Conservation (phyloP, 2,113 vertebrate genomes). For the Numida meleagris region DNA sequence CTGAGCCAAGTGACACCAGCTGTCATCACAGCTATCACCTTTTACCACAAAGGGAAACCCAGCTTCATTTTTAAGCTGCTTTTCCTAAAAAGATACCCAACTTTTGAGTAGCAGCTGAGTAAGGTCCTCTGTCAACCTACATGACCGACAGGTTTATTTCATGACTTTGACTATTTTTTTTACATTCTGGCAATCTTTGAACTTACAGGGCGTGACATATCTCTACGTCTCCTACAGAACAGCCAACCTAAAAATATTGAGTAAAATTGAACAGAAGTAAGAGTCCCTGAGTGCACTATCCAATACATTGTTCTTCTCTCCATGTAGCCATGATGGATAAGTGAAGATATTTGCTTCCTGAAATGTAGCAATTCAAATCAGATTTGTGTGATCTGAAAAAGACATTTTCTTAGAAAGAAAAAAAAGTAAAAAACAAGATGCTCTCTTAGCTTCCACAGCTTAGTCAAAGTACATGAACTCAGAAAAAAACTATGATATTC, state of each 20-base stretch:
- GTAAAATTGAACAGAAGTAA: background rate
- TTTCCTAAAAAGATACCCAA: background rate
- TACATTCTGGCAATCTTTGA: background rate
- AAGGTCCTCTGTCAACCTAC: background rate
- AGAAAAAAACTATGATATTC: background rate
- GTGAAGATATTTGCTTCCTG: background rate
- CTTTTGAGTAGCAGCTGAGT: background rate
- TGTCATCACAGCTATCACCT: background rate
- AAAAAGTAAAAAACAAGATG: background rate
- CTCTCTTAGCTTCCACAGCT: accelerated
- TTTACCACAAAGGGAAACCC: background rate
- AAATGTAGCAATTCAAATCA: background rate
- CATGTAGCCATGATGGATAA: accelerated
- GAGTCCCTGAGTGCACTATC: background rate
- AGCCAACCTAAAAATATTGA: background rate
- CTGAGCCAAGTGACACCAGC: background rate
- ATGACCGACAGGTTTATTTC: background rate
- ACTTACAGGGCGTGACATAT: background rate
- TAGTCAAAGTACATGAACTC: background rate
- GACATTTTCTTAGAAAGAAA: background rate
- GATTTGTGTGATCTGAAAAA: background rate
- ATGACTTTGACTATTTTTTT: background rate
- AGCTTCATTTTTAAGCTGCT: background rate
- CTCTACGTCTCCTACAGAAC: background rate
- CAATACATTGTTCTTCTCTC: background rate